A percentile compares a stretch with the other conserved stretches of the same genome.
phyloP scores from a whole-genome alignment of 2,888 invertebrate genomes.

The Heteromurus nitidus region DNA sequence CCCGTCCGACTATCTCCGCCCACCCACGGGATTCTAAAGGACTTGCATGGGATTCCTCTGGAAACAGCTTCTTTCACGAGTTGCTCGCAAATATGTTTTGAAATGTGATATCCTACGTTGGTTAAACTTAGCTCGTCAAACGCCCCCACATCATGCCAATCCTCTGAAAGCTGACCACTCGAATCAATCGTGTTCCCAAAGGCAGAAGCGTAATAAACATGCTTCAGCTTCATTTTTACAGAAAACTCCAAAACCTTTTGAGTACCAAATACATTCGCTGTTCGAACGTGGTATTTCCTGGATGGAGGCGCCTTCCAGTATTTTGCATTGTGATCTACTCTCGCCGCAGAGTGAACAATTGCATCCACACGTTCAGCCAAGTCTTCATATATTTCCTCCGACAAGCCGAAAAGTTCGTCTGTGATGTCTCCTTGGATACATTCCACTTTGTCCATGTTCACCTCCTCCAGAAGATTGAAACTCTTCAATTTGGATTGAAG shows the following conservation, averaged over 20 bases:
- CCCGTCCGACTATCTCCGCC: slow-evolving; percentile 20
- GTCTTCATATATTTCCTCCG: neutral
- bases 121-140: neutral
- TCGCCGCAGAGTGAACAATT: slow-evolving; percentile 36
- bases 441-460: slow-evolving; percentile 35
- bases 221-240: neutral
- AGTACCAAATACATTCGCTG: slow-evolving; percentile 4
- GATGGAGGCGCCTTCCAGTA: slow-evolving; percentile 33
- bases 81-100: slow-evolving; percentile 36
- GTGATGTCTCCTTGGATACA: slow-evolving; percentile 28
- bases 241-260: neutral
- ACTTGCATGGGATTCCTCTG: slow-evolving; percentile 34
- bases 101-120: slow-evolving; percentile 19
- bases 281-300: neutral
- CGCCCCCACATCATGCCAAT: slow-evolving; percentile 17
- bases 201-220: too few relatives aligned
- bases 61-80: slow-evolving; percentile 15
- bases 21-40: slow-evolving; percentile 17
- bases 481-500: neutral
- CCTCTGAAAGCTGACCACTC: slow-evolving; percentile 18
- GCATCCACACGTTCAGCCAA: slow-evolving; percentile 18
- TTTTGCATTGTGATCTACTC: slow-evolving; percentile 23
- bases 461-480: slow-evolving; percentile 3
- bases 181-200: neutral
- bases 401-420: slow-evolving; percentile 16